Evolutionary conservation across 2,797 vertebrate genomes (phyloP).

Genomic region (Lutra lutra): DNA sequence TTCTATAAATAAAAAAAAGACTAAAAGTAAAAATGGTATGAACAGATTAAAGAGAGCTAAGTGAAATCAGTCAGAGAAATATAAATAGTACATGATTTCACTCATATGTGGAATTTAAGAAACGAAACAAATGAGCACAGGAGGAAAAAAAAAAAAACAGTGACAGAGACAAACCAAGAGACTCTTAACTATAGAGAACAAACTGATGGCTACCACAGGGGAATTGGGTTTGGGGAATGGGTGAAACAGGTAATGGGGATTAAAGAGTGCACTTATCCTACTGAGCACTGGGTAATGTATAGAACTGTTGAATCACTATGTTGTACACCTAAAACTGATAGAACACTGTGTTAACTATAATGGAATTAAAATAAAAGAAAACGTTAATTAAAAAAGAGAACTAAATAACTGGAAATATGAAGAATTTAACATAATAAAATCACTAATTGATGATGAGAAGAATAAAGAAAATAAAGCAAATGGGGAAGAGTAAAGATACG

Average conservation of each 20-base stretch:
- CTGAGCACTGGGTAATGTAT: neutral
- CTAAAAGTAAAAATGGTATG: neutral
- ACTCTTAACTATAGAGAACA: neutral
- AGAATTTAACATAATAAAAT: neutral
- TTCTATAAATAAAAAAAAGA: neutral
- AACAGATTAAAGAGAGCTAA: neutral
- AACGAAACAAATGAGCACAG: neutral
- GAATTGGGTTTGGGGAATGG: neutral
- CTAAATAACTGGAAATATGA: neutral
- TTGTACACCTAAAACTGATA: neutral
- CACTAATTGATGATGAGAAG: neutral
- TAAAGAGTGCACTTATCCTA: neutral
- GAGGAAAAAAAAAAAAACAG: too few species aligned
- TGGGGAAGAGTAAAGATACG: neutral
- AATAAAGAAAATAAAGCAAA: conserved; percentile 18
- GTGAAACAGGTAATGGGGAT: neutral
- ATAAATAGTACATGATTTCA: neutral
- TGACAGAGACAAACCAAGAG: neutral
- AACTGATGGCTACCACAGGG: neutral
- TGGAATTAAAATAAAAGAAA: neutral
- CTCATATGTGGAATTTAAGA: neutral
- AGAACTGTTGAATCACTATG: neutral
- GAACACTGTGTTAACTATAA: neutral
- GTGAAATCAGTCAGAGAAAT: neutral
- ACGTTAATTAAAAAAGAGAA: neutral